These are phyloP conservation scores for Columba guinea DNA, from an alignment of 2,797 vertebrate genomes.

Conservation along the genomic window DNA sequence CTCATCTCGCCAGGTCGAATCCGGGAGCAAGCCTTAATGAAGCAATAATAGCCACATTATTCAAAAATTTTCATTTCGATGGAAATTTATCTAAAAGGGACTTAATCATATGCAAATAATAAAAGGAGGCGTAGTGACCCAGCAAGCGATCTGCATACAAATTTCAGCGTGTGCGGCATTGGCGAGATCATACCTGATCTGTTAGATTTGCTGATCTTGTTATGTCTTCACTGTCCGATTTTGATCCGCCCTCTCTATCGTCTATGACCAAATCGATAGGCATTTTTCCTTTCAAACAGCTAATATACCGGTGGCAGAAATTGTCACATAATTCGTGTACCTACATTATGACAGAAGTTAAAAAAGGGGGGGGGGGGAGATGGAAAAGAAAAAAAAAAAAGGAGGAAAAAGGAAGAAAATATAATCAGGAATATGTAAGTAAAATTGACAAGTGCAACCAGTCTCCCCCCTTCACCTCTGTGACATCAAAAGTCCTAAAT, in stretches of 20 bases:
- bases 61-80: conserved; percentile 93
- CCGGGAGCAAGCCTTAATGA: conserved; percentile 94
- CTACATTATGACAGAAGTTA: conserved; percentile 76
- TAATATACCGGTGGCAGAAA: conserved; percentile 99
- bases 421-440: conserved; percentile 77
- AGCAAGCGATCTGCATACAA: conserved; percentile 86
- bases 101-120: conserved; percentile 99
- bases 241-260: conserved; percentile 97
- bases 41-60: conserved; percentile 98
- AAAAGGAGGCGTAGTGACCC: conserved; percentile 88
- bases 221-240: conserved; percentile 99
- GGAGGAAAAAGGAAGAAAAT: conserved; percentile 50
- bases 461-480: conserved; percentile 68
- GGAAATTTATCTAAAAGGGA: conserved; percentile 91
- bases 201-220: conserved; percentile 95
- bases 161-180: conserved; percentile 63
- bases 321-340: conserved; percentile 99
- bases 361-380: accelerated
- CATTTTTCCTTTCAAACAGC: conserved; percentile 99
- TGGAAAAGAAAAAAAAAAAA: accelerated
- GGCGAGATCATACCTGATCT: conserved; percentile 90
- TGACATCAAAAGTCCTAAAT: conserved; percentile 82
- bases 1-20: conserved; percentile 94
- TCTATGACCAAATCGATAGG: conserved; percentile 99
- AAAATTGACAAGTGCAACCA: conserved; percentile 83